Percentiles rank a stretch among this genome's conserved stretches.
These are phyloP conservation scores for Umimayanthus chanpuru DNA, from an alignment of 92 coral and sea anemone genomes.

Conservation along the genomic window DNA sequence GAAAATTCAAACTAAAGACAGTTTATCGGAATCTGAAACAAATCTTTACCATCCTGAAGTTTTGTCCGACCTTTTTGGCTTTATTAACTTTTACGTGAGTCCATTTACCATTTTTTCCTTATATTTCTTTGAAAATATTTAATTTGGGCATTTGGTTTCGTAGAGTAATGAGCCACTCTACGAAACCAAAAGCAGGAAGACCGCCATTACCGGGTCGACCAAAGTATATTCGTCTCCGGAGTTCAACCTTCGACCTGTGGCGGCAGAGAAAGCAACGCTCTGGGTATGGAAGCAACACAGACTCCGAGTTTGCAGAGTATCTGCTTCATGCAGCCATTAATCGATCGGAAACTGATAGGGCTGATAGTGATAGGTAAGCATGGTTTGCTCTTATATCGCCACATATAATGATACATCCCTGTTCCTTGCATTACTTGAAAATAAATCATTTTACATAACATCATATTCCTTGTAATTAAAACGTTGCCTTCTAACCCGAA, in stretches of 20 bases:
- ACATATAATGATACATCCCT: conserved; percentile 13
- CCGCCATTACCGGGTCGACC: conserved; percentile 16
- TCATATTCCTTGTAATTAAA: conserved; percentile 5
- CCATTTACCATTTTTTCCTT: not conserved
- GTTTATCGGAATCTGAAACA: not conserved
- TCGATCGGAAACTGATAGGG: conserved; percentile 2
- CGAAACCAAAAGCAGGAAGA: conserved; percentile 15
- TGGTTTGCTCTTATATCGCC: not conserved
- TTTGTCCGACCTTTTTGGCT: not conserved
- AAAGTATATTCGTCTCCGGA: conserved; percentile 18
- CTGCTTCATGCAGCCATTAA: conserved; percentile 4
- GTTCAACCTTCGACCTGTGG: not conserved
- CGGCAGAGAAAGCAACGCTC: conserved; percentile 9
- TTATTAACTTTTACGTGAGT: not conserved
- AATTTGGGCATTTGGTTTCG: too few species aligned
- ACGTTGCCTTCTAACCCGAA: conserved; percentile 5
- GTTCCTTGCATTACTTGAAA: conserved; percentile 13
- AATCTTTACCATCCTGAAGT: not conserved
- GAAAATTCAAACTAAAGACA: not conserved
- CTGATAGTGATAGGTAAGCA: conserved; percentile 6
- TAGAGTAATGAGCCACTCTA: conserved; percentile 22
- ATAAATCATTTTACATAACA: not conserved
- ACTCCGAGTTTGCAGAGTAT: conserved; percentile 9
- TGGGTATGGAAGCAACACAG: not conserved
- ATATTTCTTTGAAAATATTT: not conserved